phyloP scores from a whole-genome alignment of 2,113 vertebrate species.

The Jaculus jaculus region DNA sequence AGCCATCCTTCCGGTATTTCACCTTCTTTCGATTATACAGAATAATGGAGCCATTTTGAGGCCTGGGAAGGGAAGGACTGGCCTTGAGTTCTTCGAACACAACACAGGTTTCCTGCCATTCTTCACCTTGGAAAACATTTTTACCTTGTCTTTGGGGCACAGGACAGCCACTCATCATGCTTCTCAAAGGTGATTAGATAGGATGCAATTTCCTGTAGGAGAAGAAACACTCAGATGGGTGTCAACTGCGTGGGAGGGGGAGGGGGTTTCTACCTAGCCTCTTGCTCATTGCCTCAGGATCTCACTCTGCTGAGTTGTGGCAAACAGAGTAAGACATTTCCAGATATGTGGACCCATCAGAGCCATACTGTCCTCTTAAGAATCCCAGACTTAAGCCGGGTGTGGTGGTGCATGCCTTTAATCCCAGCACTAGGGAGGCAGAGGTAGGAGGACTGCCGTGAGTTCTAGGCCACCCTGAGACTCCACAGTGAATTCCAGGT shows the following conservation, averaged over 20 bases:
- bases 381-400: not conserved
- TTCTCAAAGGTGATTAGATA: slow-evolving; percentile 93
- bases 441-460: no score
- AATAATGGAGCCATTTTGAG: slow-evolving; percentile 93
- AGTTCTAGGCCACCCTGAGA: no score
- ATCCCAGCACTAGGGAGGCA: no score
- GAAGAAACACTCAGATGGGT: not conserved
- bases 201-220: slow-evolving; percentile 91
- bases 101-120: not conserved
- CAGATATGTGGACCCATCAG: not conserved
- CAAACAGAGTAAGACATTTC: not conserved
- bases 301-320: not conserved
- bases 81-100: not conserved
- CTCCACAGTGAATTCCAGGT: no score
- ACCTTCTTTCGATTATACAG: slow-evolving; percentile 96
- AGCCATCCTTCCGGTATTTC: slow-evolving; percentile 94
- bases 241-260: not conserved
- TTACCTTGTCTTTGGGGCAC: slow-evolving; percentile 91
- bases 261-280: not conserved
- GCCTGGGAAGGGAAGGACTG: slow-evolving; percentile 80
- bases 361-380: not conserved
- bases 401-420: no score
- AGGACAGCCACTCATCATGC: slow-evolving; percentile 93
- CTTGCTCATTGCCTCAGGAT: not conserved
- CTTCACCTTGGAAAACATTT: not conserved